Base-by-base conservation (phyloP, 2,797 vertebrate species). In the Sebastolobus altivelis region DNA sequence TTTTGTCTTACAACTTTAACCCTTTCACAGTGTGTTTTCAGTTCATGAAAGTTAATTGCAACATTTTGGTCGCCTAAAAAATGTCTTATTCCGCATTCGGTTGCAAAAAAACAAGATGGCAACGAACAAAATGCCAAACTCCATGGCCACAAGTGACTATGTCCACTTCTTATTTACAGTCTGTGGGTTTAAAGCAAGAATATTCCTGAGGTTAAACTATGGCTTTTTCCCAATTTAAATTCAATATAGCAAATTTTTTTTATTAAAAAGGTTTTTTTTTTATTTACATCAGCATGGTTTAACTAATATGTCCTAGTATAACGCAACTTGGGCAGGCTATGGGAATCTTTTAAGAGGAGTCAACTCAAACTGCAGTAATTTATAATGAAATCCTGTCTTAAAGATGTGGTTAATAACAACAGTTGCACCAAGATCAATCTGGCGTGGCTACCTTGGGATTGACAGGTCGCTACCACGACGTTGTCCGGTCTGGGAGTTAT, bases 361-460 rank as follows among this genome's bases (percentile, higher is more conserved):
- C 20, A 77, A 55, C 3, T 59, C 59, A 46, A 22, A 27, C 10
- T 38, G 8, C 29, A 65, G 20, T 49, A 1, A n/a, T 60, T 79
- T 25, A 43, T 12, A 60, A 52, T 16, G 4, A 77, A 72, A 70
- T 49, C 49, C 27, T 66, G 67, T 63, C 37, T 78, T 72, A 22
- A 27, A 79, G 56, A 77, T 38, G 22, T 35, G 13, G 71, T 88
- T 68, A 75, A 77, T 81, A 82, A 72, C 52, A 59, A 10, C 37
- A 66, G 54, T 54, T 70, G 14, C 68, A 79, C 74, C 63, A 43
- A 13, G 33, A 82, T 87, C 52, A 76, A 75, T 81, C 43, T 82
- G 54, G 25, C 25, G 25, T 25, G 25, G 25, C 25, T 25, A 25
- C 25, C 25, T 20, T n/a, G 46, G 20, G 46, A 49, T 49, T 20